Evolutionary conservation across 2,888 invertebrate species (phyloP).

Genomic region (Gastrophysa polygoni): DNA sequence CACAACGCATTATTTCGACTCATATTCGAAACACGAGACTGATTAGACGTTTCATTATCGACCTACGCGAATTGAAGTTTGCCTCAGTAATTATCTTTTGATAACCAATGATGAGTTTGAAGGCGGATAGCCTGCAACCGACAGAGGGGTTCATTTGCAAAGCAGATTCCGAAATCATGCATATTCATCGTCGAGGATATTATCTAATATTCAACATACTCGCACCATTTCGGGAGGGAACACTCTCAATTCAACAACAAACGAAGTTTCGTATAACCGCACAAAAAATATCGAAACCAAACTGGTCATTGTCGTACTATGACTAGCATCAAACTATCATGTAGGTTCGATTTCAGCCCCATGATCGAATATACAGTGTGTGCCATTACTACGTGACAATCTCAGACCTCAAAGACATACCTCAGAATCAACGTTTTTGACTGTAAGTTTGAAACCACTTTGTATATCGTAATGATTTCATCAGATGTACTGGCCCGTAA

Average conservation of each 20-base stretch:
- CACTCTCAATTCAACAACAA: background rate
- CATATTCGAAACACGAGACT: constrained; percentile 11
- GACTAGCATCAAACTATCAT: too few species aligned
- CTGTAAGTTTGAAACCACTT: too few species aligned
- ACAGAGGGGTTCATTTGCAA: background rate
- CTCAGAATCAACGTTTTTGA: too few species aligned
- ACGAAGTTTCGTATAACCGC: too few species aligned
- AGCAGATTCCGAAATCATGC: background rate
- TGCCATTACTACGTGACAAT: too few species aligned
- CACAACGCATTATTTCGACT: constrained; percentile 23
- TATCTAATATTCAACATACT: background rate
- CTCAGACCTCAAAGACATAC: too few species aligned
- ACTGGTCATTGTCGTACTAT: too few species aligned
- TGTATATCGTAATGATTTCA: too few species aligned
- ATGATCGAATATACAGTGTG: too few species aligned
- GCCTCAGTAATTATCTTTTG: constrained; percentile 48
- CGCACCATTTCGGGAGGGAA: background rate
- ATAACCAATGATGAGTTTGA: constrained; percentile 48
- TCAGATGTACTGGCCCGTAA: too few species aligned
- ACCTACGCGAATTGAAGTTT: constrained; percentile 29
- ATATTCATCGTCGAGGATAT: background rate
- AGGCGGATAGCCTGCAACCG: background rate
- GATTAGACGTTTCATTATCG: constrained; percentile 33
- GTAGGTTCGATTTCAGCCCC: too few species aligned
- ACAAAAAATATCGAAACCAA: too few species aligned